phyloP scores from a whole-genome alignment of 1,140 invertebrate species.

The Neocloeon triangulifer region DNA sequence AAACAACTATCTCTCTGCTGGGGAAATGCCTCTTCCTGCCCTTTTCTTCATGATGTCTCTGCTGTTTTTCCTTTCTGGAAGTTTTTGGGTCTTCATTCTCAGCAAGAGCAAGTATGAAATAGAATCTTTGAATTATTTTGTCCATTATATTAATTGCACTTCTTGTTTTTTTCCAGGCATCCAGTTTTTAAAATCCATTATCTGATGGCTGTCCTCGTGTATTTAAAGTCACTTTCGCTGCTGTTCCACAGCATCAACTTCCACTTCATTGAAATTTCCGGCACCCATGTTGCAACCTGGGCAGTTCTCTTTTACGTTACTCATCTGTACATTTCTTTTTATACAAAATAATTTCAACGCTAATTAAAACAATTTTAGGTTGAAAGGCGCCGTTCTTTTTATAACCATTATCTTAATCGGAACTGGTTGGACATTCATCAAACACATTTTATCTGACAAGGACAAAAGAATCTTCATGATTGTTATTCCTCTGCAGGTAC shows the following conservation, averaged over 20 bases:
- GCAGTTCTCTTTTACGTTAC: slow-evolving; percentile 92
- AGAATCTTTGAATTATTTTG: neutral
- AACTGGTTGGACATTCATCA: slow-evolving; percentile 97
- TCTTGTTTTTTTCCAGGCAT: slow-evolving; percentile 26
- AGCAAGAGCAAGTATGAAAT: slow-evolving; percentile 49
- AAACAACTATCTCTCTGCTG: slow-evolving; percentile 84
- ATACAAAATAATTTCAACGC: slow-evolving; percentile 27
- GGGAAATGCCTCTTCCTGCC: slow-evolving; percentile 84
- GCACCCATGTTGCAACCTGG: slow-evolving; percentile 89
- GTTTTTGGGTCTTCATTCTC: slow-evolving; percentile 80
- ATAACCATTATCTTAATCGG: slow-evolving; percentile 92
- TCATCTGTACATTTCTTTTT: slow-evolving; percentile 45
- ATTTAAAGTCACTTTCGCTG: slow-evolving; percentile 75
- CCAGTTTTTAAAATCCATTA: slow-evolving; percentile 93
- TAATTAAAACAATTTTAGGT: slow-evolving; percentile 19
- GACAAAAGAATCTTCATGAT: slow-evolving; percentile 99
- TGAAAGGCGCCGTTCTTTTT: slow-evolving; percentile 86
- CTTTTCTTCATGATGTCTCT: slow-evolving; percentile 82
- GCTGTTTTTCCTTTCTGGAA: slow-evolving; percentile 69
- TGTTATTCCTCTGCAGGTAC: slow-evolving; percentile 87
- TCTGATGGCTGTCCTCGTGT: slow-evolving; percentile 85
- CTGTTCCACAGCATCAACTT: slow-evolving; percentile 94
- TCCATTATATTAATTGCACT: neutral
- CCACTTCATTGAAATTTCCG: slow-evolving; percentile 84
- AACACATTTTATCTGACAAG: slow-evolving; percentile 85